Conservation (phyloP, 2,797 vertebrate species). For the Periparus ater region DNA sequence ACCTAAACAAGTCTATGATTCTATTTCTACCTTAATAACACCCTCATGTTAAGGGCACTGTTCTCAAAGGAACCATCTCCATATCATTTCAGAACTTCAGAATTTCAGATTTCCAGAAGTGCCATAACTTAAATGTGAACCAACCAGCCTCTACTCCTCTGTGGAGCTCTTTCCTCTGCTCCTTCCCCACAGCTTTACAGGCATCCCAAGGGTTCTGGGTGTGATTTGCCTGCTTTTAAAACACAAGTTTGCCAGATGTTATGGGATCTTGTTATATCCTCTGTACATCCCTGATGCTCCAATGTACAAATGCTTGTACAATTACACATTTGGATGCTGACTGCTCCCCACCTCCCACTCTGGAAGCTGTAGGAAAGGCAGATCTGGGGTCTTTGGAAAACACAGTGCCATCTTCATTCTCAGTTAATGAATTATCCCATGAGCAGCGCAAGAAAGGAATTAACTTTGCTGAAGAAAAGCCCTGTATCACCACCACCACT, state of each 20-base stretch:
- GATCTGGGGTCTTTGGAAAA: not conserved
- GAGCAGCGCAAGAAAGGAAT: not conserved
- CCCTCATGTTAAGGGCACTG: not conserved
- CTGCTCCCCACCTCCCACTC: not conserved
- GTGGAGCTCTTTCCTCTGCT: not conserved
- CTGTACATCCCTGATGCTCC: not conserved
- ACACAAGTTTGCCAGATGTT: not conserved
- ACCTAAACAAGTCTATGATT: not conserved
- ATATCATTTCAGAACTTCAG: not conserved
- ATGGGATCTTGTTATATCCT: not conserved
- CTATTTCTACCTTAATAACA: not conserved
- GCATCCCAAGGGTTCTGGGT: not conserved
- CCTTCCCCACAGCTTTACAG: not conserved
- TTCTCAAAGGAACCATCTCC: not conserved
- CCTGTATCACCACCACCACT: accelerated
- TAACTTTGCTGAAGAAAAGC: not conserved
- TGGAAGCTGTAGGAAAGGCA: not conserved
- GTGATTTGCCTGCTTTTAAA: not conserved
- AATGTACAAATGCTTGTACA: not conserved
- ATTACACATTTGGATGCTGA: not conserved
- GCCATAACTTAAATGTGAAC: not conserved
- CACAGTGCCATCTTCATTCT: not conserved
- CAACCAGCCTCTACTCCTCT: not conserved
- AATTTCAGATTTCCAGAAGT: not conserved
- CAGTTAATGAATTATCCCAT: not conserved